Base-by-base conservation (phyloP, 2,888 invertebrate genomes). In the Nomada flava region DNA sequence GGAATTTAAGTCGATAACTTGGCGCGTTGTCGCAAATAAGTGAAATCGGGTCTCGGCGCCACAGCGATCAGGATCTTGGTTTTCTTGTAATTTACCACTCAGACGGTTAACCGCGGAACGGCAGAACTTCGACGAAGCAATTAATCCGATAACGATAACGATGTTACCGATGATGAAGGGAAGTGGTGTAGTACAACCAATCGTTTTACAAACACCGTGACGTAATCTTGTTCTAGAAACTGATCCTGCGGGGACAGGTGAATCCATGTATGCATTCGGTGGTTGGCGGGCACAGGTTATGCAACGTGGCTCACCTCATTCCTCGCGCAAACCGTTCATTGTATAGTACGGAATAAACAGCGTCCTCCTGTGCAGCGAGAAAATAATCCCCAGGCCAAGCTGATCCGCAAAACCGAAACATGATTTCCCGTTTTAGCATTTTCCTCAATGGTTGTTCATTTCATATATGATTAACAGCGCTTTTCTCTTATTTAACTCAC, bases 91-190 rank as follows among this genome's bases (percentile, higher is more conserved):
- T 83, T 73, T 67, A 71, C 60, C 77, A 70, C 50, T 77, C 20
- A 50, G 29, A 55, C 55, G 83, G 82, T 80, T 67, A 80, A 79
- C 71, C 84, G 64, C 72, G 68, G 26, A 64, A 64, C 71, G 71
- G 52, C 60, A 42, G 60, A 79, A 79, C 75, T 69, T 68, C 23
- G 64, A 23, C 60, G 74, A 53, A 57, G 74, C 72, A 74, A 85
- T 85, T 84, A 85, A 82, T 82, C 85, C 74, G 85, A 85, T 85
- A 85, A 86, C 78, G 86, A 84, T 86, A 86, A 86, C 83, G 81
- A 84, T 59, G 74, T 88, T 86, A 84, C 77, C 86, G 77, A 88
- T 86, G 88, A 81, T 83, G 70, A 67, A 77, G 84, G 44, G 74
- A 62, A 72, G 76, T 18, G 73, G 67, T 50, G 78, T 67, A 75